These are phyloP conservation scores for Brienomyrus longianalis DNA, from an alignment of 2,113 vertebrate genomes.

Conservation along the genomic window DNA sequence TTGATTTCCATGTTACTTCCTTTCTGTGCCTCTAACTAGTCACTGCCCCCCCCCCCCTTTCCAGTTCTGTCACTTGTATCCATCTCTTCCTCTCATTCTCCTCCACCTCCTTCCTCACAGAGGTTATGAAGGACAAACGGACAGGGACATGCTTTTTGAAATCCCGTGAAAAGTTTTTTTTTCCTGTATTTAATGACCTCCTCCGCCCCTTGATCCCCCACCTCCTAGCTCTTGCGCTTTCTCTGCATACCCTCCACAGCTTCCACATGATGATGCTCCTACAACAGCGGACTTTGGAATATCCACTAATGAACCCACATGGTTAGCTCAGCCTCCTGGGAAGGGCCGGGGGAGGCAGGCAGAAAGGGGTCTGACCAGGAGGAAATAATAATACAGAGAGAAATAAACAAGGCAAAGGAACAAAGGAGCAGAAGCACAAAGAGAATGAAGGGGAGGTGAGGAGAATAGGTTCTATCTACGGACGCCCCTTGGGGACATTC, in stretches of 20 bases:
- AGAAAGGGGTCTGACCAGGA: slow-evolving; percentile 50
- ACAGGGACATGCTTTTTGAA: background rate
- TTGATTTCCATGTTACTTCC: background rate
- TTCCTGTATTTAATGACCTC: slow-evolving; percentile 50
- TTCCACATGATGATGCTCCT: slow-evolving; percentile 56
- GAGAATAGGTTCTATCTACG: slow-evolving; percentile 42
- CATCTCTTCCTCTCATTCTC: background rate
- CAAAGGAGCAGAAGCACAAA: slow-evolving; percentile 64
- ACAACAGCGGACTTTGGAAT: slow-evolving; percentile 56
- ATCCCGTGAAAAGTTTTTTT: slow-evolving; percentile 21
- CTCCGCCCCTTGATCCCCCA: slow-evolving; percentile 38
- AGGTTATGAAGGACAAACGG: background rate
- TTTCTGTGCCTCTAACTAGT: background rate
- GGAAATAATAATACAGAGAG: slow-evolving; percentile 63
- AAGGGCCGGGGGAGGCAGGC: slow-evolving; percentile 34
- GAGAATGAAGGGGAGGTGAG: slow-evolving; percentile 50
- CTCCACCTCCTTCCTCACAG: background rate
- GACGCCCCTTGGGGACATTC: slow-evolving; percentile 55
- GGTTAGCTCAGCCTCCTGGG: slow-evolving; percentile 53
- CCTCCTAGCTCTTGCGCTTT: background rate
- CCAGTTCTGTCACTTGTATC: background rate
- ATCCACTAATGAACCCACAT: slow-evolving; percentile 59
- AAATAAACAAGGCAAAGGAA: slow-evolving; percentile 55
- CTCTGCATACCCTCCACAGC: background rate
- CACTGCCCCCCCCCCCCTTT: background rate